Evolutionary conservation across 2,113 vertebrate species (phyloP).

Genomic region (Catharus fuscescens): DNA sequence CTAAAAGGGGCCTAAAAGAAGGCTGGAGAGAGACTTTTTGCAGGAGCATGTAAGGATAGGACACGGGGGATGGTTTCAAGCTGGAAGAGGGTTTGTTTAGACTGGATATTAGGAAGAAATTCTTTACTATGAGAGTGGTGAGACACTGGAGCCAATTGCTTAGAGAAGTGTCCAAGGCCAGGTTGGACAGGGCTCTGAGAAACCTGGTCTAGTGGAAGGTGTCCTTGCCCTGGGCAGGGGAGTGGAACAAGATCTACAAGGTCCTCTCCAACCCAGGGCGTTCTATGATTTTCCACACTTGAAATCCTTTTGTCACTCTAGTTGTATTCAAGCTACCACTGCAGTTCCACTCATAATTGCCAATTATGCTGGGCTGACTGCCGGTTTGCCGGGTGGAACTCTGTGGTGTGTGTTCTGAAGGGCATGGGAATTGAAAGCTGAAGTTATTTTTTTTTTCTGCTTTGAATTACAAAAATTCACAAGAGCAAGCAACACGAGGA

Average conservation of each 20-base stretch:
- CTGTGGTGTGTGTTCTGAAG: background rate
- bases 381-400: background rate
- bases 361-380: background rate
- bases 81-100: background rate
- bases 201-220: background rate
- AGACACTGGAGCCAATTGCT: background rate
- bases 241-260: background rate
- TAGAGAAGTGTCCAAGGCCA: background rate
- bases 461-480: background rate
- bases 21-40: background rate
- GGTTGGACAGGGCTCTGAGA: background rate
- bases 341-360: background rate
- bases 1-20: background rate
- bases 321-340: background rate
- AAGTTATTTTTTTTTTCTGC: background rate
- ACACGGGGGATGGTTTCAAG: background rate
- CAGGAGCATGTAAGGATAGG: background rate
- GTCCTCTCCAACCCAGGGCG: background rate
- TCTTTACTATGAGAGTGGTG: background rate
- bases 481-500: background rate
- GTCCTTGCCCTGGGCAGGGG: background rate
- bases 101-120: background rate
- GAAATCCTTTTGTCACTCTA: background rate
- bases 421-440: background rate
- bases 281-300: background rate